Base-by-base conservation (phyloP, 2,113 vertebrate genomes). In the Lycaon pictus region DNA sequence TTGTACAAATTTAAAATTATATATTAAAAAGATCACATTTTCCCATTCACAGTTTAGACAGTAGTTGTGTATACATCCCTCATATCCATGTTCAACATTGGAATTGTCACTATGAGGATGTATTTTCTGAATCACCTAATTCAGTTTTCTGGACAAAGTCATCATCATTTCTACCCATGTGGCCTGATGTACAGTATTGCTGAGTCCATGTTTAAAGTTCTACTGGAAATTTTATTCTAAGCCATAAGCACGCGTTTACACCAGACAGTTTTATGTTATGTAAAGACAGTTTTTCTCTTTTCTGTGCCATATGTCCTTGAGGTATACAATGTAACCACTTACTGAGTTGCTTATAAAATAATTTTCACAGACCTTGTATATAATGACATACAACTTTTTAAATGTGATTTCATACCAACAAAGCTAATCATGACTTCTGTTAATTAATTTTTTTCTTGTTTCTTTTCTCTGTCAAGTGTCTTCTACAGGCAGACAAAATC, bases 271-370 rank as follows among this genome's bases (percentile, higher is more conserved):
- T 95, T 69, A 88, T 58, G n/a, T 84, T 86, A 96, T 80, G 2
- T 63, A 95, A 96, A 95, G 71, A 72, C 10, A 88, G 11, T 27
- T 79, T 90, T 93, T 92, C 43, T 88, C 92, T 93, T 91, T 62
- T 58, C 22, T 81, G 23, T 65, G 58, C 82, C 72, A 62, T 91
- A 92, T 96, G 90, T 67, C 51, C 51, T 60, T n/a, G 55, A 92
- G 53, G 27, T 93, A 63, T 19, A 84, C 37, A 76, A 92, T 32
- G 25, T 58, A 90, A 79, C 62, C 62, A 92, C 29, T 93, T 77
- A 67, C 37, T 92, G 63, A 53, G 63, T 0, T 92, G 51, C 32
- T 94, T 76, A 96, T 71, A 80, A 96, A 92, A 62, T 85, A 83
- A 86, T 96, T 51, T 81, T 97, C 86, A 7, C 27, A 74, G 86